Conservation (phyloP, 2,888 invertebrate species). For the Acrocera orbiculus region DNA sequence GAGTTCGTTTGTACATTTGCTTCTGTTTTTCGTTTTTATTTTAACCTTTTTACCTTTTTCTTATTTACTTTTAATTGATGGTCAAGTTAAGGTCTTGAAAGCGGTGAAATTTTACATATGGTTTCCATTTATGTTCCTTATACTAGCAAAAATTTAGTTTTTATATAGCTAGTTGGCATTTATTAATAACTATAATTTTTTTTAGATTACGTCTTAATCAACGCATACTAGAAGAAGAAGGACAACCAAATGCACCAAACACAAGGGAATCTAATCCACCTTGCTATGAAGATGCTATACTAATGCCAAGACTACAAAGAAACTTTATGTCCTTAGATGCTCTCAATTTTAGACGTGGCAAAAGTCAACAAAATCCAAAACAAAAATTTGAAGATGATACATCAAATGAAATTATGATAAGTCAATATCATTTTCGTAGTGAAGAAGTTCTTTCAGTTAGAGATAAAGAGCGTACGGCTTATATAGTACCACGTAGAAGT, state of each 20-base stretch:
- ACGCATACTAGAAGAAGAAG: slow-evolving; percentile 35
- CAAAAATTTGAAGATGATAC: slow-evolving; percentile 16
- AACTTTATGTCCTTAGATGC: slow-evolving; percentile 38
- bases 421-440: slow-evolving; percentile 21
- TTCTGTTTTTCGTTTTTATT: no score
- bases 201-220: slow-evolving; percentile 33
- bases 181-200: no score
- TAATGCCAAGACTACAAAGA: slow-evolving; percentile 49
- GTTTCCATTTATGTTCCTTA: no score
- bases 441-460: slow-evolving; percentile 28
- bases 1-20: no score
- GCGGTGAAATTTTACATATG: no score
- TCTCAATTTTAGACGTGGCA: slow-evolving; percentile 30
- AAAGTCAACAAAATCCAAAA: slow-evolving; percentile 23
- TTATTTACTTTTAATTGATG: no score
- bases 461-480: slow-evolving; percentile 21
- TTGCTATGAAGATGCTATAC: slow-evolving; percentile 58
- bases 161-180: no score
- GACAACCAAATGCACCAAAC: slow-evolving; percentile 44
- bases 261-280: slow-evolving; percentile 55
- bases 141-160: no score
- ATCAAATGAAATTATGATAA: slow-evolving; percentile 8
- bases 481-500: slow-evolving; percentile 18
- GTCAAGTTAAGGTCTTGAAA: no score
- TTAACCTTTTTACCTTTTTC: no score